Percentiles rank a stretch among this genome's conserved stretches.
Conservation (phyloP, 53 echinoderm and acorn worm genomes). For the Crossaster papposus region DNA sequence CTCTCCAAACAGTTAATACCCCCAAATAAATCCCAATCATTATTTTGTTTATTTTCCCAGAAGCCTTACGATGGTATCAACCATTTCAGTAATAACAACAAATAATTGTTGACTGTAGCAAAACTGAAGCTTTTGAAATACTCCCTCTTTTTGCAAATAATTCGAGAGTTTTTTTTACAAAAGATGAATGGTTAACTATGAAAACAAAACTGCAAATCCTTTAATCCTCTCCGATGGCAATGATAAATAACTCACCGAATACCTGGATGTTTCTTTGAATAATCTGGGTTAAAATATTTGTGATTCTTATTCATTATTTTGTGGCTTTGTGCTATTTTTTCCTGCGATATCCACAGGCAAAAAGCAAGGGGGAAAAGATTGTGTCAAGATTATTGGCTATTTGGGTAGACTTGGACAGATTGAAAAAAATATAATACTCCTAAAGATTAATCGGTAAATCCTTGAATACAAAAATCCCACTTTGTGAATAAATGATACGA, state of each 20-base stretch:
- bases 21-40: neutral
- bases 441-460: neutral
- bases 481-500: no score
- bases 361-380: neutral
- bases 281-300: slow-evolving; percentile 9
- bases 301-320: neutral
- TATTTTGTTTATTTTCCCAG: slow-evolving; percentile 23
- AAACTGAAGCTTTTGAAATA: slow-evolving; percentile 30
- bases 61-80: slow-evolving; percentile 28
- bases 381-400: neutral
- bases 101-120: slow-evolving; percentile 5
- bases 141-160: neutral
- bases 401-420: neutral
- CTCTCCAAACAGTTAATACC: neutral
- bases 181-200: slow-evolving; percentile 44
- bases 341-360: neutral
- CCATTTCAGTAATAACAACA: neutral
- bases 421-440: neutral
- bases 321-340: slow-evolving; percentile 4
- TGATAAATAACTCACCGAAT: slow-evolving; percentile 24
- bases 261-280: neutral
- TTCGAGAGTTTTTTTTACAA: slow-evolving; percentile 1
- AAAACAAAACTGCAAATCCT: slow-evolving; percentile 21
- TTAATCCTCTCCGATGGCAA: slow-evolving; percentile 44
- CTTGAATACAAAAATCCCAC: neutral